These are phyloP conservation scores for Crocodylus rhombifer DNA, from an alignment of 2,797 vertebrate species.

Conservation along the genomic window DNA sequence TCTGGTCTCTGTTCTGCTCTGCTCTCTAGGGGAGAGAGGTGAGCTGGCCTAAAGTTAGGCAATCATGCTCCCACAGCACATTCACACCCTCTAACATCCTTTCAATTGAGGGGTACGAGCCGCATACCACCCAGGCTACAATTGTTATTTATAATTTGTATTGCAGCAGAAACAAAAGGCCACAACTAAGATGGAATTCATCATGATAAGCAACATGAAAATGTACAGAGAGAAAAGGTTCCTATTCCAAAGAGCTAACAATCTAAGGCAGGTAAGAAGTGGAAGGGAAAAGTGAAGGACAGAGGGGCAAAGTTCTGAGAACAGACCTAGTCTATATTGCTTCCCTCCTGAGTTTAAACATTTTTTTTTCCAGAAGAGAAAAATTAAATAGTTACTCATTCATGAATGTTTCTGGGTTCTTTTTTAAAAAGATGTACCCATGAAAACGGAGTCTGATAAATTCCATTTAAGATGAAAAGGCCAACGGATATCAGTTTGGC, in stretches of 20 bases:
- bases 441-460: neutral
- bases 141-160: neutral
- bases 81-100: too few relatives aligned
- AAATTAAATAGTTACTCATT: neutral
- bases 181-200: neutral
- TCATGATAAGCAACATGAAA: neutral
- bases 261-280: neutral
- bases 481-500: neutral
- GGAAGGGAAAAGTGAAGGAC: neutral
- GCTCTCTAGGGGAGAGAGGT: too few relatives aligned
- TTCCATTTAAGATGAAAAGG: neutral
- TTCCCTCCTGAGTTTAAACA: neutral
- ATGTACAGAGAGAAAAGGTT: neutral
- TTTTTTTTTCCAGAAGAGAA: slow-evolving; percentile 22
- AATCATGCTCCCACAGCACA: too few relatives aligned
- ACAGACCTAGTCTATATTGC: neutral
- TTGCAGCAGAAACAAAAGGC: neutral
- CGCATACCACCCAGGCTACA: too few relatives aligned
- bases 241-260: neutral
- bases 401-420: neutral
- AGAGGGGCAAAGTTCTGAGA: neutral
- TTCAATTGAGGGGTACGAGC: too few relatives aligned
- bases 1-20: too few relatives aligned
- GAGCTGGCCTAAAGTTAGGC: too few relatives aligned
- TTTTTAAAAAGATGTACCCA: neutral